Evolutionary conservation across 2,888 invertebrate genomes (phyloP).

Genomic region (Hirtodrosophila cameraria): DNA sequence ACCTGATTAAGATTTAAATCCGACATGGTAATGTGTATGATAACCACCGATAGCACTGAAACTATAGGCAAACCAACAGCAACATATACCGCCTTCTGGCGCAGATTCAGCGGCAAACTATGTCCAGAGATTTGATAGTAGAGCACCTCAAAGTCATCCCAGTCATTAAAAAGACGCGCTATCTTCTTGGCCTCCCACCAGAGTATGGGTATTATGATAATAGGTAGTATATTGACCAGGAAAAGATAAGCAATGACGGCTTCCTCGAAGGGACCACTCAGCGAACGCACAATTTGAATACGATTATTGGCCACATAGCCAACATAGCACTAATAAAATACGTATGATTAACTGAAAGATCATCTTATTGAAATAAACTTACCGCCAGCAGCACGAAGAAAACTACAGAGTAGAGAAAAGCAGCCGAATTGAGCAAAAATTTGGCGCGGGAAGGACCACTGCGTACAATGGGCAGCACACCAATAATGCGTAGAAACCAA

Average conservation of each 20-base stretch:
- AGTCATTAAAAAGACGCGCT: conserved; percentile 85
- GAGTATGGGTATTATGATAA: conserved; percentile 87
- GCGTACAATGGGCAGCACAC: conserved; percentile 87
- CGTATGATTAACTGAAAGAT: neutral
- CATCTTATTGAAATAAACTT: conserved; percentile 42
- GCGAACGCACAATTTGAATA: conserved; percentile 86
- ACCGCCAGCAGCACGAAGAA: conserved; percentile 85
- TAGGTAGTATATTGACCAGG: conserved; percentile 89
- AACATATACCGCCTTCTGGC: conserved; percentile 86
- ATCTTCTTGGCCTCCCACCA: conserved; percentile 89
- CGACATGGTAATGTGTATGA: conserved; percentile 89
- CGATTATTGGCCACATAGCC: conserved; percentile 87
- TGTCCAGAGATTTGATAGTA: conserved; percentile 87
- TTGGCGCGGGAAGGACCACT: conserved; percentile 85
- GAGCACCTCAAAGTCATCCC: conserved; percentile 89
- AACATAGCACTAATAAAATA: conserved; percentile 84
- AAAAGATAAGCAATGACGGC: conserved; percentile 91
- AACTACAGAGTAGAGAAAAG: conserved; percentile 86
- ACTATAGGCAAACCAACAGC: conserved; percentile 87
- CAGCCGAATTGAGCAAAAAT: conserved; percentile 85
- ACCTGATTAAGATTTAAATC: conserved; percentile 87
- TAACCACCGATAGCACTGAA: conserved; percentile 87
- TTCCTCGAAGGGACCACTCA: conserved; percentile 89
- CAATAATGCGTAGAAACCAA: conserved; percentile 85
- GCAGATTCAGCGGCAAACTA: conserved; percentile 86